Evolutionary conservation across 1,140 invertebrate genomes (phyloP), one percentile per base, ranked within the genome.

Genomic region (Batillaria attramentaria): DNA sequence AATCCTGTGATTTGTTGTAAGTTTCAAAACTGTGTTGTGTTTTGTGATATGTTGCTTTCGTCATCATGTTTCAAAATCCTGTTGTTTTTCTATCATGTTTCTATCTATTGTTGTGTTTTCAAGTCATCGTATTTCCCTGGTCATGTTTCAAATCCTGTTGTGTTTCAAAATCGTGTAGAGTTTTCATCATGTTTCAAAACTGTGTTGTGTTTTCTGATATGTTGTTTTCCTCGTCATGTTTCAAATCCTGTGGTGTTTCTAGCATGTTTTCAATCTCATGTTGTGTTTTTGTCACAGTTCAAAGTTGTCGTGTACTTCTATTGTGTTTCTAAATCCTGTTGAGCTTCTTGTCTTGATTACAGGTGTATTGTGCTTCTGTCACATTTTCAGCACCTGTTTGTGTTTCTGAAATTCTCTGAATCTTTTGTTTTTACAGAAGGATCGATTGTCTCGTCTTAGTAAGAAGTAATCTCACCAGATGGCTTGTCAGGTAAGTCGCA

Each of bases 351-450:
- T 39, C 41, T 57, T 6, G 13, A 4, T 33, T 20, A 4, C 24
- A 57, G 46, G 10, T 16, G 18, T 65, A 60, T 16, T 1, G 28
- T 18, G n/a, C 3, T n/a, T 39, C 33, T 31, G 39, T 28, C 37
- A 41, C 18, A 28, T 18, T 41, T 33, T 16, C 24, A n/a, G 24
- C n/a, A 35, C 18, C 31, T 37, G 24, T 65, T 72, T 35, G 20
- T 57, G n/a, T 18, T 54, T 62, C 20, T 66, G 42, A 72, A 35
- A 72, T 31, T 74, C 57, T 79, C 28, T 13, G 1, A 18, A 31
- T 72, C 70, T 16, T 82, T 79, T 74, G 73, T 66, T 42, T 82
- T 87, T 87, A n/a, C 83, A 89, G 88, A 89, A 89, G 85, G 88
- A 87, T 62, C 86, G 85, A 62, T 78, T 87, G 50, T 82, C 85